These are phyloP conservation scores for Sula dactylatra DNA, from an alignment of 2,113 vertebrate genomes.

Conservation along the genomic window DNA sequence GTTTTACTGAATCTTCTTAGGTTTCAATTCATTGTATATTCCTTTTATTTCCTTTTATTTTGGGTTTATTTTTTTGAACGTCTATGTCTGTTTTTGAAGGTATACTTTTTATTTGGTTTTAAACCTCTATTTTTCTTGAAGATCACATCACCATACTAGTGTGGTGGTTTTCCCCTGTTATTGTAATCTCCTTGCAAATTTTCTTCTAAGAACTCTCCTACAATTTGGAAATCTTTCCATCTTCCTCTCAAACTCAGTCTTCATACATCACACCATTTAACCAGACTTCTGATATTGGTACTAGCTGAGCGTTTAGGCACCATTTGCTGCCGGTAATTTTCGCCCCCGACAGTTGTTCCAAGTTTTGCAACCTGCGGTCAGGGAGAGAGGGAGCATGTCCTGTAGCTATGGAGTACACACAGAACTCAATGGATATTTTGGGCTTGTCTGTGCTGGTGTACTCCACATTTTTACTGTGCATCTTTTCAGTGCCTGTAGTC, in stretches of 20 bases:
- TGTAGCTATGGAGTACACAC: not conserved
- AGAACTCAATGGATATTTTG: not conserved
- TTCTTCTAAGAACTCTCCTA: not conserved
- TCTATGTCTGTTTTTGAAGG: not conserved
- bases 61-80: too few relatives aligned
- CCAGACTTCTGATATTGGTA: not conserved
- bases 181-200: not conserved
- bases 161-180: not conserved
- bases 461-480: not conserved
- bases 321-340: not conserved
- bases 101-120: not conserved
- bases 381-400: not conserved
- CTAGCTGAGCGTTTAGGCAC: not conserved
- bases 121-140: not conserved
- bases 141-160: not conserved
- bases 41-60: not conserved
- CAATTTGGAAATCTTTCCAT: not conserved
- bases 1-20: not conserved
- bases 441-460: not conserved
- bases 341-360: not conserved
- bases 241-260: not conserved
- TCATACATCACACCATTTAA: not conserved
- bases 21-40: not conserved
- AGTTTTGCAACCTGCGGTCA: not conserved
- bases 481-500: not conserved